These are phyloP conservation scores for Volucella zonaria DNA, from an alignment of 2,888 invertebrate genomes.

Conservation along the genomic window DNA sequence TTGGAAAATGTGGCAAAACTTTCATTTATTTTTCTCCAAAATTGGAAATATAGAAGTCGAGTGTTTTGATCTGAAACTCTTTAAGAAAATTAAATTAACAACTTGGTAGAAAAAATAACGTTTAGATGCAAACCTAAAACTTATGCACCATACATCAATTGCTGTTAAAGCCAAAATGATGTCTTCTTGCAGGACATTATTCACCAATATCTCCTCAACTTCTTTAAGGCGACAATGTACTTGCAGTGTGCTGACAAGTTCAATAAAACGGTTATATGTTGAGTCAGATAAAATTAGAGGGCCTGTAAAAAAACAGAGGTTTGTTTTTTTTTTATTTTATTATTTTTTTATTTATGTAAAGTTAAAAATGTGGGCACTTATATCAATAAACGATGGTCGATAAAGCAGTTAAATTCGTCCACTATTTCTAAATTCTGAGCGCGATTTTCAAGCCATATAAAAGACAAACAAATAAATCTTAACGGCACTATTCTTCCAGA, in stretches of 20 bases:
- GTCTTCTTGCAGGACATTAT: constrained; percentile 32
- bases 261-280: constrained; percentile 40
- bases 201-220: constrained; percentile 2
- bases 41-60: constrained; percentile 26
- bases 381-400: neutral
- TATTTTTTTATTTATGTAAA: too few species aligned
- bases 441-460: too few species aligned
- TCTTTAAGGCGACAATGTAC: neutral
- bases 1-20: constrained; percentile 37
- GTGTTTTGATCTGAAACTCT: neutral
- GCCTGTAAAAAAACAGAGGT: constrained; percentile 12
- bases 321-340: too few species aligned
- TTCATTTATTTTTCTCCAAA: constrained; percentile 58
- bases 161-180: constrained; percentile 16
- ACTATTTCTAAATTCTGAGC: too few species aligned
- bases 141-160: constrained; percentile 50
- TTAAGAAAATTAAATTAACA: neutral
- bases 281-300: neutral
- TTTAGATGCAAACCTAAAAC: constrained; percentile 26
- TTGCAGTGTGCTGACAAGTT: constrained; percentile 17
- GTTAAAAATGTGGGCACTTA: neutral
- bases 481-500: too few species aligned
- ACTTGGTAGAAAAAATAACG: neutral
- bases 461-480: too few species aligned
- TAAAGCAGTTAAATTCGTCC: too few species aligned